Conservation (phyloP, 1,140 invertebrate genomes). For the Bilobella aurantiaca region DNA sequence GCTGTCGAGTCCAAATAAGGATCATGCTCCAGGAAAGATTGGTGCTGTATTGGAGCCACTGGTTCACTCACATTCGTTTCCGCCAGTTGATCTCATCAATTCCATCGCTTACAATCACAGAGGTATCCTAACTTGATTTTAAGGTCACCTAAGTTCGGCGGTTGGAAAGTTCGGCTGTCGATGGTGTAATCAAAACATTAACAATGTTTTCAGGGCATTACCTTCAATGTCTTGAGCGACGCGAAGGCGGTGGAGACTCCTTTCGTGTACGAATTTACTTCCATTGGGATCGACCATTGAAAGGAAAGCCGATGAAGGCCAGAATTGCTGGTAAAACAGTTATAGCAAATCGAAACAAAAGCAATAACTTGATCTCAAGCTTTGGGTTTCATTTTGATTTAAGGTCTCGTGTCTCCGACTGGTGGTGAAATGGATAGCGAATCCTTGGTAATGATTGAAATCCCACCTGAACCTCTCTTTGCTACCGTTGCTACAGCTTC, state of each 20-base stretch:
- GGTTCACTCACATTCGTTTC: conserved; percentile 24
- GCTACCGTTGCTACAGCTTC: conserved; percentile 20
- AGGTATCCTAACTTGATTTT: too few relatives aligned
- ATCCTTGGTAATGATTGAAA: conserved; percentile 30
- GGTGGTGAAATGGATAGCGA: conserved; percentile 24
- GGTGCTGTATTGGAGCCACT: conserved; percentile 12
- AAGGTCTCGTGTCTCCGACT: conserved; percentile 24
- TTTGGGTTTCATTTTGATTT: too few relatives aligned
- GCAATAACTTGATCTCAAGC: neutral
- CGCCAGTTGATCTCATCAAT: conserved; percentile 29
- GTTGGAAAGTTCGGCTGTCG: too few relatives aligned
- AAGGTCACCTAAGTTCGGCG: too few relatives aligned
- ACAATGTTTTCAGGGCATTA: conserved; percentile 31
- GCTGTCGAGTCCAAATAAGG: neutral
- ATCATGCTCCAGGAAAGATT: neutral
- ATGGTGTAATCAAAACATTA: too few relatives aligned
- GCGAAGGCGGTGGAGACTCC: conserved; percentile 25
- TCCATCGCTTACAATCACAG: conserved; percentile 26
- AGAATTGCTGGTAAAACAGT: conserved; percentile 54
- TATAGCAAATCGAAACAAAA: conserved; percentile 41
- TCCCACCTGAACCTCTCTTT: conserved; percentile 21
- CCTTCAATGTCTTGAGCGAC: conserved; percentile 31
- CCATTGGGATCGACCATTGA: conserved; percentile 25
- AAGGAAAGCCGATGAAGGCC: conserved; percentile 50
- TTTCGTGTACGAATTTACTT: conserved; percentile 29